These are phyloP conservation scores for Cremastobaeus sp. DNA, from an alignment of 2,888 invertebrate species.

Conservation along the genomic window DNA sequence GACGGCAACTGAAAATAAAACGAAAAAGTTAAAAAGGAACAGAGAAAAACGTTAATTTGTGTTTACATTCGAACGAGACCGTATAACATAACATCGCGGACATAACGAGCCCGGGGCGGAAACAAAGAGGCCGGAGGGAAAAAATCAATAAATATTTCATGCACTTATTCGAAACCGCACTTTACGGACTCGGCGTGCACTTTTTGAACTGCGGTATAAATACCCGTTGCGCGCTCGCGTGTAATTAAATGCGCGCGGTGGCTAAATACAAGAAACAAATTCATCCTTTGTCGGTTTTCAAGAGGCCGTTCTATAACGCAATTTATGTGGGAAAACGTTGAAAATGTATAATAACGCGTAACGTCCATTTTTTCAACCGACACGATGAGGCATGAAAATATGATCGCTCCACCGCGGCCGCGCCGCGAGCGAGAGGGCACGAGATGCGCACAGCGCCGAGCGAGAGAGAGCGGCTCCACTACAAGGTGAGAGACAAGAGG, in stretches of 20 bases:
- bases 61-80: slow-evolving; percentile 30
- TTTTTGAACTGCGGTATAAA: slow-evolving; percentile 31
- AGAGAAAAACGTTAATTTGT: slow-evolving; percentile 32
- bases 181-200: slow-evolving; percentile 23
- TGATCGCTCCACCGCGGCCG: slow-evolving; percentile 47
- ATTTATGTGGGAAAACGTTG: slow-evolving; percentile 53
- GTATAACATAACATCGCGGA: slow-evolving; percentile 13
- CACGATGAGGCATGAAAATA: slow-evolving; percentile 57
- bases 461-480: slow-evolving; percentile 52
- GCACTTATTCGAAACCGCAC: slow-evolving; percentile 13
- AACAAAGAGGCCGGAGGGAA: slow-evolving; percentile 3
- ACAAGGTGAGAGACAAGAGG: slow-evolving; percentile 62
- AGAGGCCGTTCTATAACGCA: slow-evolving; percentile 26
- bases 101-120: slow-evolving; percentile 12
- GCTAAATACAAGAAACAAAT: slow-evolving; percentile 44
- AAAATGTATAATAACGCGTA: slow-evolving; percentile 55
- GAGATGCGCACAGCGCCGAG: slow-evolving; percentile 22
- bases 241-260: slow-evolving; percentile 41
- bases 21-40: not conserved
- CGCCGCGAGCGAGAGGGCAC: slow-evolving; percentile 44
- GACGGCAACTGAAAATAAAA: slow-evolving; percentile 12
- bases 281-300: slow-evolving; percentile 39
- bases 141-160: slow-evolving; percentile 36
- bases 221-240: slow-evolving; percentile 18
- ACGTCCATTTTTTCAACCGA: slow-evolving; percentile 20